Conservation (phyloP, 2,888 invertebrate species). For the Plagiodera versicolora region DNA sequence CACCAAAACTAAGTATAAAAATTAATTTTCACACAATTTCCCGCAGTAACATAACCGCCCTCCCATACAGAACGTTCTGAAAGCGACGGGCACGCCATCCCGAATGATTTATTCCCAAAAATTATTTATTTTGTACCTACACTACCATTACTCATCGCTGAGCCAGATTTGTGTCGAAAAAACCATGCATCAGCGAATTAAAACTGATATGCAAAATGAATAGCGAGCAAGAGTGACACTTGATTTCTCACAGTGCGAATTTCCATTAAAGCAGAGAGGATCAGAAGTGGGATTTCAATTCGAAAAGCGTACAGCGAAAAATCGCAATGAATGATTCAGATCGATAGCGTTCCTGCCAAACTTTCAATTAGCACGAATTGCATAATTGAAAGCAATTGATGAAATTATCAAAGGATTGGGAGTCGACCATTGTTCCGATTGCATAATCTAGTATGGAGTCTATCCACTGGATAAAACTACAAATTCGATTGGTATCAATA, state of each 20-base stretch:
- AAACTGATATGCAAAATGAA: neutral
- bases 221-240: neutral
- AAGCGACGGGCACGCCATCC: no score
- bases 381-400: slow-evolving; percentile 37
- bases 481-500: no score
- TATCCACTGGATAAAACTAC: no score
- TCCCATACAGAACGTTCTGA: no score
- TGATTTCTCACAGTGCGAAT: neutral
- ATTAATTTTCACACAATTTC: no score
- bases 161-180: neutral
- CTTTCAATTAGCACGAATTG: slow-evolving; percentile 37
- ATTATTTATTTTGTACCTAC: neutral
- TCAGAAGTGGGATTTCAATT: no score
- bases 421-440: slow-evolving; percentile 24
- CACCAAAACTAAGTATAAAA: no score
- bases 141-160: neutral
- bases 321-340: slow-evolving; percentile 21
- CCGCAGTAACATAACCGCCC: no score
- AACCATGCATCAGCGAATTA: neutral
- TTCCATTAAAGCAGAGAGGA: no score
- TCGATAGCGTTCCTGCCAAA: slow-evolving; percentile 26
- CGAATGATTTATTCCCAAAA: neutral
- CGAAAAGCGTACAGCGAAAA: slow-evolving; percentile 2
- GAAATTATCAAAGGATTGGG: slow-evolving; percentile 32
- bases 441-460: neutral